Conservation (phyloP, 2,888 invertebrate species). For the Noctua pronuba region DNA sequence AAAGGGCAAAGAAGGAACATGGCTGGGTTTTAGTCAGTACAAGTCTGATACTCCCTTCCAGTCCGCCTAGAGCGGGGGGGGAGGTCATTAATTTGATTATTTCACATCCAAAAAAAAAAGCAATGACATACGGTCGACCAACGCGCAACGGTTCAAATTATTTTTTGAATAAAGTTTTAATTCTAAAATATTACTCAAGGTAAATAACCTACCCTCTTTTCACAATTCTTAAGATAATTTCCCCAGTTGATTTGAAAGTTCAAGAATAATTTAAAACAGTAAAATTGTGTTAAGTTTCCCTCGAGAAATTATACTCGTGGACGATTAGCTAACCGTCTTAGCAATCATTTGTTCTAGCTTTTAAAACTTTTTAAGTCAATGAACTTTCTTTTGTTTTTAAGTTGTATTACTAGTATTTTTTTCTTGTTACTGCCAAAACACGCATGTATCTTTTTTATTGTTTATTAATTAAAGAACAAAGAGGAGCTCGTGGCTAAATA, state of each 20-base stretch:
- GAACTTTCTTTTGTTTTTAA: background rate
- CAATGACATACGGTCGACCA: background rate
- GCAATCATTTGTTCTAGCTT: conserved; percentile 6
- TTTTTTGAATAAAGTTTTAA: background rate
- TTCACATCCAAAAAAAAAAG: too few relatives aligned
- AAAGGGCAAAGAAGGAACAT: too few relatives aligned
- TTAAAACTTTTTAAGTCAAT: background rate
- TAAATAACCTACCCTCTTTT: background rate
- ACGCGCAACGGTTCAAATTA: background rate
- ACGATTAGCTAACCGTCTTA: conserved; percentile 13
- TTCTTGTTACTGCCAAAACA: too few relatives aligned
- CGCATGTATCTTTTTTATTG: too few relatives aligned
- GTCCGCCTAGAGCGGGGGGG: too few relatives aligned
- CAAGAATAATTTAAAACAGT: background rate
- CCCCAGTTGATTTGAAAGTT: conserved; percentile 12
- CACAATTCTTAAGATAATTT: conserved; percentile 20
- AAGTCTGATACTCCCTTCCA: too few relatives aligned
- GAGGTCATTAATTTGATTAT: too few relatives aligned
- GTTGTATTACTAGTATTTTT: too few relatives aligned
- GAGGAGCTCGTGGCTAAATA: too few relatives aligned
- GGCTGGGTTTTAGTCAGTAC: too few relatives aligned
- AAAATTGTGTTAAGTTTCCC: conserved; percentile 29
- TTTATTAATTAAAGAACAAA: too few relatives aligned
- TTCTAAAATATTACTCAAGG: background rate
- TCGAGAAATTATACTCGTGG: conserved; percentile 34